Percentiles rank a stretch among this genome's conserved stretches.
Conservation (phyloP, 2,888 invertebrate genomes). For the Drosophila tripunctata region DNA sequence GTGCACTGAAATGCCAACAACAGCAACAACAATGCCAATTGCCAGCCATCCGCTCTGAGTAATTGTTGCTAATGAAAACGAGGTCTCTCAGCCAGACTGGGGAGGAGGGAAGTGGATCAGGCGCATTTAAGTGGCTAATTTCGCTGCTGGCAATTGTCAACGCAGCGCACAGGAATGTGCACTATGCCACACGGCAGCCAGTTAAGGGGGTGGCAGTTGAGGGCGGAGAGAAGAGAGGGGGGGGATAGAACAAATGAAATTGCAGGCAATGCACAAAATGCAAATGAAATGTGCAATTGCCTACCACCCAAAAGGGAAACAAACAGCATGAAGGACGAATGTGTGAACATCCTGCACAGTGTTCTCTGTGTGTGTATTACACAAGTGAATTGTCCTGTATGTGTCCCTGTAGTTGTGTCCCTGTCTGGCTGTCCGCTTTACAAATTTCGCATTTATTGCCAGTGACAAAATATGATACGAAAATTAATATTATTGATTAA, state of each 20-base stretch:
- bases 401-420: conserved; percentile 11
- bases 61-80: conserved; percentile 78
- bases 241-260: conserved; percentile 68
- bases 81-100: background rate
- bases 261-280: conserved; percentile 78
- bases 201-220: background rate
- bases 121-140: conserved; percentile 78
- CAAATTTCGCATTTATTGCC: conserved; percentile 83
- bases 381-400: conserved; percentile 70
- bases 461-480: conserved; percentile 84
- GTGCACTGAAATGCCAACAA: conserved; percentile 51
- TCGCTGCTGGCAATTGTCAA: conserved; percentile 66
- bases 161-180: conserved; percentile 51
- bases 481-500: conserved; percentile 85
- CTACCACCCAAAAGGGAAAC: conserved; percentile 3
- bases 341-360: conserved; percentile 70
- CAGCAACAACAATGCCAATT: conserved; percentile 44
- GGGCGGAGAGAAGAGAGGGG: background rate
- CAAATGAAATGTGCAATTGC: conserved; percentile 73
- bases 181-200: conserved; percentile 34
- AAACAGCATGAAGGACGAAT: conserved; percentile 46
- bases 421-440: conserved; percentile 62
- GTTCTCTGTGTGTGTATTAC: conserved; percentile 40
- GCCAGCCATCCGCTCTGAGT: conserved; percentile 72
- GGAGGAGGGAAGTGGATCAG: conserved; percentile 24